Evolutionary conservation across 1,140 invertebrate species (phyloP), one percentile per base, ranked within the genome.

Genomic region (Caenorhabditis remanei): DNA sequence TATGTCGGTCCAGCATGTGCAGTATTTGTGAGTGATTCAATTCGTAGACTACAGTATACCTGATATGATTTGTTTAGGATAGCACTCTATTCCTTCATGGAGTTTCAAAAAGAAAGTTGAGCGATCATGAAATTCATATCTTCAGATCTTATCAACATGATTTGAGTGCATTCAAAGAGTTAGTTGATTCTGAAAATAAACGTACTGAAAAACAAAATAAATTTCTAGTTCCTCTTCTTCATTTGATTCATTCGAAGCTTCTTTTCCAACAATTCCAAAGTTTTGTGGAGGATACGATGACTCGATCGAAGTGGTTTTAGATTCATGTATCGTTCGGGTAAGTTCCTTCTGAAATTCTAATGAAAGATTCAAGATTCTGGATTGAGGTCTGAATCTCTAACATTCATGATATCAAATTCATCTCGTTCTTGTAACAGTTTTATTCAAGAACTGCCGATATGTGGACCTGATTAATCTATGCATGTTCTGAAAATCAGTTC

Each of bases 11-110:
- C 71, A 2, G 71, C 71, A 14, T 79, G 71, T 50, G 71, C 71
- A 46, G 71, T 79, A 14, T 79, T 79, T 79, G 71, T 79, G 21
- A 79, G 71, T 8, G 8, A 46, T 46, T 19, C 6, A 4, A 48
- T 4, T 5, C 8, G 11, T 8, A 32, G n/a, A 40, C 40, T 40
- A 19, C 7, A 19, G 19, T 40, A 48, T 46, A 19, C 24, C n/a
- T 43, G 1, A 14, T 53, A 24, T 32, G 6, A 13, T 24, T 53
- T 53, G 16, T 85, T 85, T 53, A 85, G 85, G 85, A 87, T 50
- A 71, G 82, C 41, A 87, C 82, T 9, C 55, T 87, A n/a, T 87
- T 87, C 19, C 86, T 87, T 55, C 86, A 87, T 83, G 86, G 86
- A 4, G 86, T 84, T 13, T 71, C 86, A 5, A 56, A 58, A 24